phyloP scores from a whole-genome alignment of 2,113 vertebrate genomes.

The Ameiurus melas region DNA sequence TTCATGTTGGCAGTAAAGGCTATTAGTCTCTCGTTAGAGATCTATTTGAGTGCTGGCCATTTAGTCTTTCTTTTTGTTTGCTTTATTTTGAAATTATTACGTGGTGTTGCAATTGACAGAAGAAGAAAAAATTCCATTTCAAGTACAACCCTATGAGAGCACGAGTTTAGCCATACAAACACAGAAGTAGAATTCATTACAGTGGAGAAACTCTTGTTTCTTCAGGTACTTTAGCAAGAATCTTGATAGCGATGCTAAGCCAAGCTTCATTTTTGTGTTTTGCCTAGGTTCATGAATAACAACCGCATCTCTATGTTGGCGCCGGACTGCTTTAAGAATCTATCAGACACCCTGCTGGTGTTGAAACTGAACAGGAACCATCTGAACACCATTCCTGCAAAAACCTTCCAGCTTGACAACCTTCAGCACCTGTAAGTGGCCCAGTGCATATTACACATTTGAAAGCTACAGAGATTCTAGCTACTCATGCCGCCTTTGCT shows the following conservation, averaged over 20 bases:
- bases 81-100: background rate
- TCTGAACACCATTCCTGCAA: conserved; percentile 83
- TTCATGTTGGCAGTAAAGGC: background rate
- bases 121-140: too few species aligned
- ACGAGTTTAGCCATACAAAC: background rate
- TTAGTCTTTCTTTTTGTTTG: background rate
- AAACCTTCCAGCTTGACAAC: conserved; percentile 91
- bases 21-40: background rate
- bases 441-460: background rate
- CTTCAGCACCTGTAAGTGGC: conserved; percentile 91
- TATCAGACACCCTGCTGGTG: conserved; percentile 85
- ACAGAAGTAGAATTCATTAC: background rate
- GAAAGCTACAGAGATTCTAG: too few species aligned
- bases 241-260: background rate
- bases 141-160: too few species aligned
- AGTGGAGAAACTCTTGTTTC: background rate
- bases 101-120: too few species aligned
- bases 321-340: conserved; percentile 84
- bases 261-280: conserved; percentile 3
- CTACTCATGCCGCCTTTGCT: background rate
- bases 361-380: conserved; percentile 90
- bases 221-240: background rate
- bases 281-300: conserved; percentile 83
- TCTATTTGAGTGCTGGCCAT: background rate
- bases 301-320: conserved; percentile 88